Base-by-base conservation (phyloP, 2,113 vertebrate species). In the Echinops telfairi region DNA sequence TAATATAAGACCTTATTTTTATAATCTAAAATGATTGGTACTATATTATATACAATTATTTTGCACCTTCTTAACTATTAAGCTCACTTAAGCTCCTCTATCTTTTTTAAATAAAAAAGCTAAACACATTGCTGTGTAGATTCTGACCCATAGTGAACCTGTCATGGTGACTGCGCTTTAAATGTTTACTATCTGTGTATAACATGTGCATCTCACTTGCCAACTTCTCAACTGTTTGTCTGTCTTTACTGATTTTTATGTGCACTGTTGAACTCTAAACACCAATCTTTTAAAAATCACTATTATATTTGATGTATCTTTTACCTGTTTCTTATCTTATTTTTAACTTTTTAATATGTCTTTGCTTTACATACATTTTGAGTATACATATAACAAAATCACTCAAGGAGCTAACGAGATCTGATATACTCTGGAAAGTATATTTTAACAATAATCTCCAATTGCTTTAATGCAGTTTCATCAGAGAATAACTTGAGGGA, bases 301-400 rank as follows among this genome's bases (percentile, higher is more conserved):
- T 38, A 47, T 76, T 68, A 58, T 12, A 43, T 40, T 4, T 80
- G 0, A 76, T 31, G 25, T 60, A 47, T 31, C 27, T 75, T 82
- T 71, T 53, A 12, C 29, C 15, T 66, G 0, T 36, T 1, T 57
- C 23, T 53, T 76, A 73, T 5, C 11, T 70, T 76, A 47, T 62
- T 62, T 82, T 68, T 91, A 82, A 14, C 19, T 83, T 77, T 38
- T 27, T 11, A 20, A 8, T 62, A n/a, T 86, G 1, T 43, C n/a
- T 83, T 71, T 71, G 6, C 62, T 81, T 83, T 15, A 60, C 9
- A 83, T 22, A 68, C 4, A 8, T 90, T 58, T 83, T 40, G 81
- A 62, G 88, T 73, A 82, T 58, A 43, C 60, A 62, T 20, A 22
- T 53, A 10, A 53, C 47, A 89, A 91, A 89, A 89, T 83, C 70